Evolutionary conservation across 2,797 vertebrate genomes (phyloP), one percentile per base, ranked within the genome.

Genomic region (Chaetophractus vellerosus): DNA sequence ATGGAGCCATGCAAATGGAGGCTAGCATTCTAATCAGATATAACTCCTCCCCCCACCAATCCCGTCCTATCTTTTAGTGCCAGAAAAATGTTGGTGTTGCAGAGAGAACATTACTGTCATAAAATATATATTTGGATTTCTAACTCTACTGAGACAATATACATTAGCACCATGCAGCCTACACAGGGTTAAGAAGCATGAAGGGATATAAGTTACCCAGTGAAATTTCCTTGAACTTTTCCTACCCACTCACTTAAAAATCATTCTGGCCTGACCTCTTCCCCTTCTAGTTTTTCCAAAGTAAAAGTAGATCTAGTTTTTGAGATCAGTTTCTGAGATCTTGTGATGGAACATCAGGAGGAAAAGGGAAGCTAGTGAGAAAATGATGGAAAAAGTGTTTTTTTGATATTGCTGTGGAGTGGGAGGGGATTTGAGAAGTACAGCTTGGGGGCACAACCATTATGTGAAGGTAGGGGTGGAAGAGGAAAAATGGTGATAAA

Each of bases 151-250:
- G 55, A 78, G n/a, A 23, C 9, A 71, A 61, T 86, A 41, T 76
- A 1, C 24, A 81, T 68, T 31, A 84, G 76, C 19, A 23, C 19
- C 6, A n/a, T 23, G 33, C 1, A 16, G 23, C 33, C 8, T 50
- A 26, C 5, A 1, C 0, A n/a, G 66, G 28, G 36, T 59, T 69
- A 90, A 78, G 15, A 52, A 90, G n/a, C 41, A 28, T 41, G 72
- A 59, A 52, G 61, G 1, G 16, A 38, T 68, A 9, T n/a, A 48
- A 75, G 26, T 95, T 50, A 63, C 15, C n/a, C 68, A 4, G 3
- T 69, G 1, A 31, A 83, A 81, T 14, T 83, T 87, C 55, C n/a
- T 92, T 89, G n/a, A 85, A 52, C 94, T 93, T 93, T 57, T 82
- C 19, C 19, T 15, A 68, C 9, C 6, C 6, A 24, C 7, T 88